Evolutionary conservation across 2,797 vertebrate species (phyloP).

Genomic region (Myripristis jacobus): DNA sequence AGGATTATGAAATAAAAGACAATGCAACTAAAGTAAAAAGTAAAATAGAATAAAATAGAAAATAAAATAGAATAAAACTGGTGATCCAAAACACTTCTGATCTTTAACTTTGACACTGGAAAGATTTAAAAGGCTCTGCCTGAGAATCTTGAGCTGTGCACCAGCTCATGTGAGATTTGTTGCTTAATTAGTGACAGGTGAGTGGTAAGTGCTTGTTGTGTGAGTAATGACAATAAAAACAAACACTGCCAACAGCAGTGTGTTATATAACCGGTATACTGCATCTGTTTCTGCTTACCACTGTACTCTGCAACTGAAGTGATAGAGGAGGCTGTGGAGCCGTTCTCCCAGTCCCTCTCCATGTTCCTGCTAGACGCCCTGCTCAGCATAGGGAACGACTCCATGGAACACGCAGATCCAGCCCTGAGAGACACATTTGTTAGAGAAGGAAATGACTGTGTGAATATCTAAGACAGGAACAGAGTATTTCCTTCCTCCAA

Average conservation of each 20-base stretch:
- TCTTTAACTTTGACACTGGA: too few species aligned
- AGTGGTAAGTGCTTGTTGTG: too few species aligned
- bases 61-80: background rate
- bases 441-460: background rate
- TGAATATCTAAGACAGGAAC: background rate
- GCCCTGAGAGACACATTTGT: slow-evolving; percentile 59
- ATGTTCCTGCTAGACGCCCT: slow-evolving; percentile 88
- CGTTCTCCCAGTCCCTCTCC: slow-evolving; percentile 98
- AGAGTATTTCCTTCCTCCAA: background rate
- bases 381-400: slow-evolving; percentile 86
- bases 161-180: too few species aligned
- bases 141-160: too few species aligned
- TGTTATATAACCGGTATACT: too few species aligned
- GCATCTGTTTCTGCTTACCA: slow-evolving; percentile 78
- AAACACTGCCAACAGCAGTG: too few species aligned
- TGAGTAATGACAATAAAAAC: background rate
- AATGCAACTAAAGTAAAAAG: too few species aligned
- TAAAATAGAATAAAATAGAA: background rate
- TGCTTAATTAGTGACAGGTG: too few species aligned
- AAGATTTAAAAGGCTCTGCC: too few species aligned
- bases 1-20: too few species aligned
- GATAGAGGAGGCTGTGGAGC: slow-evolving; percentile 95
- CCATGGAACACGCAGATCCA: slow-evolving; percentile 87
- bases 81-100: background rate
- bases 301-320: slow-evolving; percentile 96